These are phyloP conservation scores for Cecidostiba fungosa DNA, from an alignment of 2,888 invertebrate genomes.

Conservation along the genomic window DNA sequence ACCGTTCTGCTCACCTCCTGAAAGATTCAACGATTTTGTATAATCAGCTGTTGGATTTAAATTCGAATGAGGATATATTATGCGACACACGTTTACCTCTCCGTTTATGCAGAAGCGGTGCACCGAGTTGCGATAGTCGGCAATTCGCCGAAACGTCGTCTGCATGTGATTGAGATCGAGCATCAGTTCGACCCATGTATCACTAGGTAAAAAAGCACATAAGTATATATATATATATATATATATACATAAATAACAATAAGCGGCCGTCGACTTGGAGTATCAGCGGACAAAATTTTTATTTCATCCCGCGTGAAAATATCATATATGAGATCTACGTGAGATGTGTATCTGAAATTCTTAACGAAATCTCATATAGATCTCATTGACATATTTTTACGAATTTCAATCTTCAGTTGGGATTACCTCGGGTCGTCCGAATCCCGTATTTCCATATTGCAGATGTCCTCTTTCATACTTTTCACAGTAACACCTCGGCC, in stretches of 20 bases:
- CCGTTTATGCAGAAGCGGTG: neutral
- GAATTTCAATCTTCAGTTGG: no score
- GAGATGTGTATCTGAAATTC: no score
- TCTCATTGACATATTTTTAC: no score
- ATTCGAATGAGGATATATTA: no score
- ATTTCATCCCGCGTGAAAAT: no score
- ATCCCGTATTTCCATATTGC: neutral
- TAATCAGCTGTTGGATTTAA: no score
- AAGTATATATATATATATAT: neutral
- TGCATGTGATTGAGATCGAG: neutral
- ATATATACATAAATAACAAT: neutral
- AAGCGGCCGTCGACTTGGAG: no score
- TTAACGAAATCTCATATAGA: no score
- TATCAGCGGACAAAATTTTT: no score
- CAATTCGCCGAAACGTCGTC: neutral
- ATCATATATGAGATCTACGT: no score
- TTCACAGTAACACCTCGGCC: slow-evolving; percentile 34
- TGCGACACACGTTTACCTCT: neutral
- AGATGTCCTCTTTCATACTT: slow-evolving; percentile 22
- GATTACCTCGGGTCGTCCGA: slow-evolving; percentile 43
- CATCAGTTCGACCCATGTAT: neutral
- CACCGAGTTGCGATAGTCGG: slow-evolving; percentile 2
- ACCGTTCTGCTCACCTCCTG: slow-evolving; percentile 86
- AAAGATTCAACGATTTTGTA: slow-evolving; percentile 3
- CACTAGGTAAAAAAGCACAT: neutral